Percentiles rank a stretch among this genome's conserved stretches.
These are phyloP conservation scores for Axinella damicornis DNA, from an alignment of 37 sponge, comb jelly and placozoan species.

Conservation along the genomic window DNA sequence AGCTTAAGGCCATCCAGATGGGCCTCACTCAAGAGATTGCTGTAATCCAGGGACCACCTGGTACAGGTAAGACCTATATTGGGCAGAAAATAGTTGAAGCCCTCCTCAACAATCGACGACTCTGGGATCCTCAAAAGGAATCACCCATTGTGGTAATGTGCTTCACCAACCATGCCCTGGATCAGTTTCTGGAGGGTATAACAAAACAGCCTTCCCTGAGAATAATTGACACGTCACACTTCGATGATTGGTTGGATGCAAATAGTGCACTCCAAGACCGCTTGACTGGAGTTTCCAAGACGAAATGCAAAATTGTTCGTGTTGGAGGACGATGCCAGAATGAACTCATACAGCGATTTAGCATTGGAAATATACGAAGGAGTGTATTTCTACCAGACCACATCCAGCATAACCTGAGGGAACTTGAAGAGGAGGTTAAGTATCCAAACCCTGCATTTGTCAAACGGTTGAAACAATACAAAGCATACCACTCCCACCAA, in stretches of 20 bases:
- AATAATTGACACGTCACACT: too few relatives aligned
- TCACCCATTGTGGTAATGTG: slow-evolving; percentile 91
- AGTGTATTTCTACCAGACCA: slow-evolving; percentile 2
- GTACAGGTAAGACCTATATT: slow-evolving; percentile 97
- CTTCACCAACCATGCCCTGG: slow-evolving; percentile 97
- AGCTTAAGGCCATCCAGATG: slow-evolving; percentile 74
- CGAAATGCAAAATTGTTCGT: slow-evolving; percentile 53
- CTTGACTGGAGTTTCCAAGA: background rate
- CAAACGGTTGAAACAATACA: too few relatives aligned
- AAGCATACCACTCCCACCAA: background rate
- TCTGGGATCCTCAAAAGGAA: slow-evolving; percentile 51
- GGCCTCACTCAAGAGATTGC: slow-evolving; percentile 84
- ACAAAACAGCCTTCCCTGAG: background rate
- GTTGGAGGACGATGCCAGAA: slow-evolving; percentile 87
- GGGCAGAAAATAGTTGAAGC: slow-evolving; percentile 85
- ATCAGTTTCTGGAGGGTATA: slow-evolving; percentile 90
- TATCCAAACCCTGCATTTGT: background rate
- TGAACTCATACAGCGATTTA: slow-evolving; percentile 59
- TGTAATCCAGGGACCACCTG: slow-evolving; percentile 98
- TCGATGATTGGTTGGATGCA: background rate
- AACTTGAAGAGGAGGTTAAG: background rate
- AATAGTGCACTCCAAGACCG: background rate
- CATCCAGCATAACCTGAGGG: background rate
- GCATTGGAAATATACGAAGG: slow-evolving; percentile 16
- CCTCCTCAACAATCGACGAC: slow-evolving; percentile 55